Percentiles rank a stretch among this genome's conserved stretches.
phyloP scores from a whole-genome alignment of 2,113 vertebrate genomes.

The Sisor rabdophorus region DNA sequence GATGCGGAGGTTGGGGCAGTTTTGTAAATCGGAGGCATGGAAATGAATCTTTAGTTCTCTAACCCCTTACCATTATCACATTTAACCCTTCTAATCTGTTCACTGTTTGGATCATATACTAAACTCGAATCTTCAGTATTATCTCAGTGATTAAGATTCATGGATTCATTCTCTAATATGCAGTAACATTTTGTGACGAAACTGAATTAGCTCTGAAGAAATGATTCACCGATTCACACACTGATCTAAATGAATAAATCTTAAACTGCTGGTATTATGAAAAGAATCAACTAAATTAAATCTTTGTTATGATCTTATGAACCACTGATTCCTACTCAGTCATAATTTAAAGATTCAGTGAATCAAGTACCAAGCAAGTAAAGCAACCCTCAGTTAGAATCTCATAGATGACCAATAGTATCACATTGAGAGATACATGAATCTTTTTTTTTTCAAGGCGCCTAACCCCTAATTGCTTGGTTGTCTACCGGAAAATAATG shows the following conservation, averaged over 20 bases:
- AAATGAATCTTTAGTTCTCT: conserved; percentile 52
- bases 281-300: no score
- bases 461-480: no score
- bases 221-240: no score
- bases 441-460: no score
- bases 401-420: no score
- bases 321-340: not conserved
- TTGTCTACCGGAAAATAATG: no score
- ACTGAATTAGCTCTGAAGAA: no score
- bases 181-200: no score
- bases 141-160: not conserved
- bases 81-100: conserved; percentile 19
- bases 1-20: conserved; percentile 58
- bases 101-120: not conserved
- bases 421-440: no score
- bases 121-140: not conserved
- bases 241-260: not conserved
- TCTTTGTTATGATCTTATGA: no score
- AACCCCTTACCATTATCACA: not conserved
- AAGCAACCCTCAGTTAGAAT: not conserved
- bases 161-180: no score
- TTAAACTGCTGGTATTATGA: not conserved
- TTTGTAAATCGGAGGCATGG: conserved; percentile 52
- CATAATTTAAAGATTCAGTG: not conserved
- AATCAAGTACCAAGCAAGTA: not conserved